Evolutionary conservation across 2,888 invertebrate genomes (phyloP).

Genomic region (Hecatera dysodea): DNA sequence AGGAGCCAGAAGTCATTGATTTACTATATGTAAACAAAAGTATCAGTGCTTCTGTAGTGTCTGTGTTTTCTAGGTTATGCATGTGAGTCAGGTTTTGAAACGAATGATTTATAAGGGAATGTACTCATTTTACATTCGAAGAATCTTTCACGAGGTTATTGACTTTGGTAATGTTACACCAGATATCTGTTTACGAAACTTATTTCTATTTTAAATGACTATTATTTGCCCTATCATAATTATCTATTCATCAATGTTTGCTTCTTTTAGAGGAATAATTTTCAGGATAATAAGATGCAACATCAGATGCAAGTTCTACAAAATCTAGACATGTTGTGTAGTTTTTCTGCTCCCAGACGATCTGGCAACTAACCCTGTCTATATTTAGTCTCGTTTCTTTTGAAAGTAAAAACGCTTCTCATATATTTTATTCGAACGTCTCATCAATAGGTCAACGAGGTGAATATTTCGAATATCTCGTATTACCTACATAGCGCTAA

Average conservation of each 20-base stretch:
- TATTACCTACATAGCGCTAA: constrained; percentile 7
- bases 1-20: constrained; percentile 42
- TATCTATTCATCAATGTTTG: neutral
- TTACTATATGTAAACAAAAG: constrained; percentile 40
- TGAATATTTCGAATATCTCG: neutral
- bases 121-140: constrained; percentile 24
- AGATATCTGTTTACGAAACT: constrained; percentile 8
- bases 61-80: constrained; percentile 34
- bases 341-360: constrained; percentile 26
- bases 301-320: constrained; percentile 24
- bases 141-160: constrained; percentile 21
- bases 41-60: constrained; percentile 27
- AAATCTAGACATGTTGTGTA: constrained; percentile 48
- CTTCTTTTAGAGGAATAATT: neutral
- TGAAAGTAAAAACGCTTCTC: constrained; percentile 29
- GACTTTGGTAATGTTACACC: constrained; percentile 20
- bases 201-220: neutral
- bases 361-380: constrained; percentile 57
- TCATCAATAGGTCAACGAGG: constrained; percentile 5
- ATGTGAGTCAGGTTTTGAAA: constrained; percentile 13
- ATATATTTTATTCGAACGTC: constrained; percentile 16
- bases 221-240: neutral
- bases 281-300: constrained; percentile 7
- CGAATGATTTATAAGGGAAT: constrained; percentile 12
- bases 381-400: constrained; percentile 59